phyloP scores from a whole-genome alignment of 2,888 invertebrate genomes.

The Miltochrista miniata region DNA sequence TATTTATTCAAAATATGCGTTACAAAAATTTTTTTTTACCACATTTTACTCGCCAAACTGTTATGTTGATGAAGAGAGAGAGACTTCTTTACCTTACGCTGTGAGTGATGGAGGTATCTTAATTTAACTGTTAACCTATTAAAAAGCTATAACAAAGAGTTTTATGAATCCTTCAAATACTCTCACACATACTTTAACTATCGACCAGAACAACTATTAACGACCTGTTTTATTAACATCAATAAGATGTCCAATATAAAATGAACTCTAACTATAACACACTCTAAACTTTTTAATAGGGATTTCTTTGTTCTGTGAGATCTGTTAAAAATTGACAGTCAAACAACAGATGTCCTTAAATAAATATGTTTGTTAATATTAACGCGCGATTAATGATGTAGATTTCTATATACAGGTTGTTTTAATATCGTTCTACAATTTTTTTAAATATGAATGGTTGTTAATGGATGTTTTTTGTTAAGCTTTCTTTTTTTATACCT shows the following conservation, averaged over 20 bases:
- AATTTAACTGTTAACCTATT: conserved; percentile 20
- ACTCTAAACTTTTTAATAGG: neutral
- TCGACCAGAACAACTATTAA: conserved; percentile 24
- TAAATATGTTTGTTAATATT: conserved; percentile 10
- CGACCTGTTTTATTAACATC: conserved; percentile 35
- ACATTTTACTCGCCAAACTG: too few relatives aligned
- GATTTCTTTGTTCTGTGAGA: conserved; percentile 7
- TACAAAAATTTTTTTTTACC: too few relatives aligned
- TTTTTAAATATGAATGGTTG: too few relatives aligned
- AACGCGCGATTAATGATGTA: conserved; percentile 2
- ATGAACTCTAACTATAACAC: conserved; percentile 7
- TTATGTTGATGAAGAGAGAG: too few relatives aligned
- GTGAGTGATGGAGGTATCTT: neutral
- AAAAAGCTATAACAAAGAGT: conserved; percentile 25
- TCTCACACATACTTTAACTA: conserved; percentile 17
- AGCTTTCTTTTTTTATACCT: too few relatives aligned
- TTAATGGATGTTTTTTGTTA: too few relatives aligned
- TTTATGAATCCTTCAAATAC: conserved; percentile 41
- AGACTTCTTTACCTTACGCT: too few relatives aligned
- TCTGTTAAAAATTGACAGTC: conserved; percentile 6
- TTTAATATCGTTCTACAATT: too few relatives aligned
- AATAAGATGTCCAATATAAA: conserved; percentile 15
- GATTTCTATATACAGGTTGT: too few relatives aligned
- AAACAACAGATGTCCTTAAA: conserved; percentile 17
- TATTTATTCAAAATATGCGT: too few relatives aligned